Conservation (phyloP, 2,888 invertebrate species). For the Leucozona laternaria region DNA sequence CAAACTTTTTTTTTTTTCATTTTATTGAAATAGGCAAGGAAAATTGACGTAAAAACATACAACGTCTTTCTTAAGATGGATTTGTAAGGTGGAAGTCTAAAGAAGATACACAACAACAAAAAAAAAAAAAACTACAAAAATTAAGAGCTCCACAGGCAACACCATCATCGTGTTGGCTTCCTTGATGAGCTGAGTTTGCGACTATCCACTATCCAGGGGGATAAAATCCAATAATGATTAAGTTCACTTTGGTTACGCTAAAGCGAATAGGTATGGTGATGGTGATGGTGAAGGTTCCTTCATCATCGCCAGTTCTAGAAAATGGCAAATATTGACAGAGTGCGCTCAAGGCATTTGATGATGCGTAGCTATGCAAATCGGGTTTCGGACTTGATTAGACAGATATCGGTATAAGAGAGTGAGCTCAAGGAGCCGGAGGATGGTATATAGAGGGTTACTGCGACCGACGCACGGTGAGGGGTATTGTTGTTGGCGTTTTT, state of each 20-base stretch:
- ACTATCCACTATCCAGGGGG: constrained; percentile 60
- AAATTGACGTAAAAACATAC: constrained; percentile 15
- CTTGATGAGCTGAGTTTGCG: too few relatives aligned
- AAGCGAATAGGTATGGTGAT: constrained; percentile 21
- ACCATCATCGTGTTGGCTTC: constrained; percentile 21
- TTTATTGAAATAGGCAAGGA: constrained; percentile 10
- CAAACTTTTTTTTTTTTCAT: not conserved
- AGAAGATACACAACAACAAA: not conserved
- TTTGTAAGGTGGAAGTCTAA: not conserved
- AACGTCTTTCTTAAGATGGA: constrained; percentile 25
- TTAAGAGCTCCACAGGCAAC: constrained; percentile 53
- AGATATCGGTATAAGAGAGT: constrained; percentile 16
- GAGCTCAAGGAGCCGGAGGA: not conserved
- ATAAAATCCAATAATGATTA: constrained; percentile 69
- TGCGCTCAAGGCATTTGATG: constrained; percentile 54
- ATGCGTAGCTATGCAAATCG: constrained; percentile 68
- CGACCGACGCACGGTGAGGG: too few relatives aligned
- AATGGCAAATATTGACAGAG: constrained; percentile 47
- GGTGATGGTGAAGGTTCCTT: not conserved
- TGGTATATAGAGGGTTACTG: too few relatives aligned
- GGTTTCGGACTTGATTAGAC: constrained; percentile 60
- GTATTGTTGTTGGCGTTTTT: constrained; percentile 32
- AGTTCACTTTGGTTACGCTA: constrained; percentile 49
- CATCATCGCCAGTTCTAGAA: not conserved
- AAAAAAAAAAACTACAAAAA: constrained; percentile 43